phyloP scores from a whole-genome alignment of 2,888 invertebrate species.

The Sipunculus nudus region DNA sequence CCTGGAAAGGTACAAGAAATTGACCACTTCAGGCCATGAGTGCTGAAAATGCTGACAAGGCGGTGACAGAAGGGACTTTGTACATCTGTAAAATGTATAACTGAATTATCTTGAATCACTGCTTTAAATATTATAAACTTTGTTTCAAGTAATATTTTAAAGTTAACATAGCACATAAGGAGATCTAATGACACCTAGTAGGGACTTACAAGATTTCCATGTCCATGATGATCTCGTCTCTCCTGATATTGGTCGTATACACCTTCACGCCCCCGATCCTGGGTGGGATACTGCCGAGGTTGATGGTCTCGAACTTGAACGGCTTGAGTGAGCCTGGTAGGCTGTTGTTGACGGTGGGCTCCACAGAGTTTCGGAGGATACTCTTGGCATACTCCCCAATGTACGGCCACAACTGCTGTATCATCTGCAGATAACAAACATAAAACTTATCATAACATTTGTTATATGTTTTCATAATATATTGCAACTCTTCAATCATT shows the following conservation, averaged over 20 bases:
- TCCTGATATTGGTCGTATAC: conserved; percentile 85
- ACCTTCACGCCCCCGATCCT: conserved; percentile 95
- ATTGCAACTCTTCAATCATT: no score
- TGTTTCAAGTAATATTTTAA: no score
- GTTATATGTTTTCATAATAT: no score
- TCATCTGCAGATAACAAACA: conserved; percentile 62
- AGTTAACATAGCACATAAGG: no score
- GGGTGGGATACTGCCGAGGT: conserved; percentile 93
- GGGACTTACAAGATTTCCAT: conserved; percentile 84
- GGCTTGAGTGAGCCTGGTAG: conserved; percentile 84
- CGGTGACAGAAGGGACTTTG: no score
- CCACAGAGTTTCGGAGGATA: conserved; percentile 85
- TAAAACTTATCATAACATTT: background rate
- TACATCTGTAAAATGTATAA: no score
- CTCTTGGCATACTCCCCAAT: conserved; percentile 89
- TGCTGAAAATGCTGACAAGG: no score
- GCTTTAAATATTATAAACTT: no score
- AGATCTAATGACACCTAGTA: no score
- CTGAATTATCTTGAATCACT: no score
- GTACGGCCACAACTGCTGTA: conserved; percentile 92
- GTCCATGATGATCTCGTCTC: conserved; percentile 93
- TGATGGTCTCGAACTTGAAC: conserved; percentile 93
- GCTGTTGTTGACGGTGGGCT: conserved; percentile 82
- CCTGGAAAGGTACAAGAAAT: no score
- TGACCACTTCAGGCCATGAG: no score